These are phyloP conservation scores for Dendronephthya gigantea DNA, from an alignment of 64 coral and sea anemone species.

Conservation along the genomic window DNA sequence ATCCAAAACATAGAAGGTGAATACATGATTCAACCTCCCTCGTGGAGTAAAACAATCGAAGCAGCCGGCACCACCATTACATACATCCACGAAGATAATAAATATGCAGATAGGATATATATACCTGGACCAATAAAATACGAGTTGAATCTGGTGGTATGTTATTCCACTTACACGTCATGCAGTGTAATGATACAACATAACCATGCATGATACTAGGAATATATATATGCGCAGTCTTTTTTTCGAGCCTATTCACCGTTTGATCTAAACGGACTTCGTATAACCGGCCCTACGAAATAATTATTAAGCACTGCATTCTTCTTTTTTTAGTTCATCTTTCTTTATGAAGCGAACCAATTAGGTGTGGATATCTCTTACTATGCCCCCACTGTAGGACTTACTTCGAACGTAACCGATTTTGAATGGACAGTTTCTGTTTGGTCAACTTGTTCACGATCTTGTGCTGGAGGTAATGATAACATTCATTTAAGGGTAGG, in stretches of 20 bases:
- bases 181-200: no score
- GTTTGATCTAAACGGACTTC: no score
- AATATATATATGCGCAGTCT: no score
- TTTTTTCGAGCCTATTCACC: no score
- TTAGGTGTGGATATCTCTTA: not conserved
- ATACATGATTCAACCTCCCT: not conserved
- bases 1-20: not conserved
- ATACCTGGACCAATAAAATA: not conserved
- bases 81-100: constrained; percentile 1
- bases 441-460: not conserved
- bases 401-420: not conserved
- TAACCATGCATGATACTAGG: no score
- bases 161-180: not conserved
- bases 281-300: no score
- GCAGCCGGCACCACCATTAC: not conserved
- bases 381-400: not conserved
- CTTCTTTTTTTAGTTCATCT: not conserved
- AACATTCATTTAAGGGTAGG: no score
- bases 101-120: not conserved
- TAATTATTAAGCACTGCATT: no score
- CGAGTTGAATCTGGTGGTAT: not conserved
- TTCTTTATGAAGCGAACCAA: not conserved
- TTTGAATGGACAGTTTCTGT: not conserved
- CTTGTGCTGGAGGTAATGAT: not conserved
- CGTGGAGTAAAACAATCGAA: not conserved